Evolutionary conservation across 2,888 invertebrate genomes (phyloP).

Genomic region (Drosophila picticornis): DNA sequence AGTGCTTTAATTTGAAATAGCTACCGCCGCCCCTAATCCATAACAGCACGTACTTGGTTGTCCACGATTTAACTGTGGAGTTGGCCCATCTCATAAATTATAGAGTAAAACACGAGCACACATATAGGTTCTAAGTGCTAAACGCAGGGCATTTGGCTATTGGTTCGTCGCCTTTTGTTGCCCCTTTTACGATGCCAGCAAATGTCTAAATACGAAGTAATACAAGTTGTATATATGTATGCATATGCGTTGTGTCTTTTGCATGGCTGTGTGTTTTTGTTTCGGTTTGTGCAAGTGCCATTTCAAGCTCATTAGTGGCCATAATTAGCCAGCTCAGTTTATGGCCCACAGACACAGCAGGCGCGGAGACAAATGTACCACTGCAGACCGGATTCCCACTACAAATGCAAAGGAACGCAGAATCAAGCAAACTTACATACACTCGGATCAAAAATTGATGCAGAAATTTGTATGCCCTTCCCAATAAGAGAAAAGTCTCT

Average conservation of each 20-base stretch:
- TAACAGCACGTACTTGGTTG: constrained; percentile 21
- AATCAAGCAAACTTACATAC: not conserved
- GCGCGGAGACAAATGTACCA: constrained; percentile 51
- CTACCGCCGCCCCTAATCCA: constrained; percentile 34
- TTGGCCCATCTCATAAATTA: constrained; percentile 54
- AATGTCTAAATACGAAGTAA: constrained; percentile 53
- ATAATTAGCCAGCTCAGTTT: constrained; percentile 76
- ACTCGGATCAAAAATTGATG: not conserved
- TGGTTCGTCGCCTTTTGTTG: constrained; percentile 38
- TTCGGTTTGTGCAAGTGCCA: constrained; percentile 70
- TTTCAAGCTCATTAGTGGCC: constrained; percentile 80
- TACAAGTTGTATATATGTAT: constrained; percentile 17
- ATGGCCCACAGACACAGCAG: constrained; percentile 72
- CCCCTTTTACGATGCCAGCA: constrained; percentile 33
- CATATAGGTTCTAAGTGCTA: constrained; percentile 28
- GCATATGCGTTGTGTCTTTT: not conserved
- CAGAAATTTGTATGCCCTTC: constrained; percentile 8
- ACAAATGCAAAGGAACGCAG: not conserved
- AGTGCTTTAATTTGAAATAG: constrained; percentile 45
- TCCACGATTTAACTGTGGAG: constrained; percentile 35
- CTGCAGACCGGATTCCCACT: constrained; percentile 20
- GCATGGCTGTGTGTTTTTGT: constrained; percentile 23
- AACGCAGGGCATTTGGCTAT: constrained; percentile 39
- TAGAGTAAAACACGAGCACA: constrained; percentile 1
- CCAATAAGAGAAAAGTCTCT: not conserved